A percentile compares a stretch with the other conserved stretches of the same genome.
Conservation (phyloP, 2,797 vertebrate species). For the Nannoperca australis region DNA sequence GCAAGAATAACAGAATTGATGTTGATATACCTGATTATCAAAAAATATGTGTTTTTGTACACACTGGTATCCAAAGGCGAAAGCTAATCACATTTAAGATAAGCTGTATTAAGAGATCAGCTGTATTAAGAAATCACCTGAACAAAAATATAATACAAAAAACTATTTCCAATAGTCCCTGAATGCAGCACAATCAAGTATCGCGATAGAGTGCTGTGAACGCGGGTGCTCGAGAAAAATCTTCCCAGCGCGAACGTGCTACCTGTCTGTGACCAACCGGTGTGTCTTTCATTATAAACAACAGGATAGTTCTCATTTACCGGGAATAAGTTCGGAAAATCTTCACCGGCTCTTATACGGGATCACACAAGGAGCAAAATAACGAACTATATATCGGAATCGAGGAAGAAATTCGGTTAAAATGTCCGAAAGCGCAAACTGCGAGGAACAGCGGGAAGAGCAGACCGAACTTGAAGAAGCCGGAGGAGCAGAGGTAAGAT, state of each 20-base stretch:
- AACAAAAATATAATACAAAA: not conserved
- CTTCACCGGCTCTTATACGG: not conserved
- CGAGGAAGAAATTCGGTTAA: slow-evolving; percentile 36
- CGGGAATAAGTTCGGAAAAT: slow-evolving; percentile 31
- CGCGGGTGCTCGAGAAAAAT: slow-evolving; percentile 68
- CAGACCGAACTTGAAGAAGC: slow-evolving; percentile 78
- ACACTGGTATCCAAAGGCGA: not conserved
- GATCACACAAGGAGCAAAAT: not conserved
- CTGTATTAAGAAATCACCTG: not conserved
- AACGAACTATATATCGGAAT: slow-evolving; percentile 8
- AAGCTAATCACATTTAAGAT: not conserved
- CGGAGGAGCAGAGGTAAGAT: slow-evolving; percentile 81
- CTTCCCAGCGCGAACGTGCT: slow-evolving; percentile 71
- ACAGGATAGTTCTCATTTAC: slow-evolving; percentile 22
- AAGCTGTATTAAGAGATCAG: not conserved
- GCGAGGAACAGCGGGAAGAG: slow-evolving; percentile 84
- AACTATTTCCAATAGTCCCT: accelerated
- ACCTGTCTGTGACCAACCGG: slow-evolving; percentile 48
- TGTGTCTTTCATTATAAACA: slow-evolving; percentile 75
- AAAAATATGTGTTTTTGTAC: too few relatives aligned
- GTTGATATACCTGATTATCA: not conserved
- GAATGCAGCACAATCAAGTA: slow-evolving; percentile 43
- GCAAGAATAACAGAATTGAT: too few relatives aligned
- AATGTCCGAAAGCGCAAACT: slow-evolving; percentile 84
- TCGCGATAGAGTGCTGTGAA: slow-evolving; percentile 68